Percentiles rank a stretch among this genome's conserved stretches.
phyloP scores from a whole-genome alignment of 2,797 vertebrate species.

The Spinus pinus region DNA sequence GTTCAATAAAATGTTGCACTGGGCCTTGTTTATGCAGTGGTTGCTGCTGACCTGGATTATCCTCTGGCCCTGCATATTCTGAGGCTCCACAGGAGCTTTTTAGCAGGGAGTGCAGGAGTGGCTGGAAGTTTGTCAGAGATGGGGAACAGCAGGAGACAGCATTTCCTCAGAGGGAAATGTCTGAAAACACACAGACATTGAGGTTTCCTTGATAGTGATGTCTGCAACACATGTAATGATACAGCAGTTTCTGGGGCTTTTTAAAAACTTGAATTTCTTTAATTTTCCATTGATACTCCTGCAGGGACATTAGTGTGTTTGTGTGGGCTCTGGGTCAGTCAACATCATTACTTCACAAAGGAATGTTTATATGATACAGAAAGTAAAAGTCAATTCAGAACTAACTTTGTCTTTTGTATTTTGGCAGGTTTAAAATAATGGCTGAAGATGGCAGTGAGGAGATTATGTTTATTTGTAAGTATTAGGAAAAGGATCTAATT shows the following conservation, averaged over 20 bases:
- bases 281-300: not conserved
- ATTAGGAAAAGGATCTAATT: not conserved
- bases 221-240: not conserved
- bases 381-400: not conserved
- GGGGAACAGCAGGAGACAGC: not conserved
- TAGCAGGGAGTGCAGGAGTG: not conserved
- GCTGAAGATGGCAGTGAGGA: constrained; percentile 83
- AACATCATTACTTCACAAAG: not conserved
- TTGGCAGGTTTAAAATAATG: constrained; percentile 79
- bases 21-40: not conserved
- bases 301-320: not conserved
- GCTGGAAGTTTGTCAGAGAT: not conserved
- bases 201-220: not conserved
- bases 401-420: constrained; percentile 28
- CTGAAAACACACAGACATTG: not conserved
- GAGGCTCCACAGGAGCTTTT: not conserved
- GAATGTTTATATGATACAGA: not conserved
- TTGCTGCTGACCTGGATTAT: not conserved
- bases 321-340: not conserved
- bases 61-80: not conserved
- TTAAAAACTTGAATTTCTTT: not conserved
- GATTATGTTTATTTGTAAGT: constrained; percentile 87
- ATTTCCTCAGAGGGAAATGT: not conserved
- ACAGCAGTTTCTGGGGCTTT: not conserved
- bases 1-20: not conserved